Conservation (phyloP, 2,113 vertebrate genomes). For the Serilophus lunatus region DNA sequence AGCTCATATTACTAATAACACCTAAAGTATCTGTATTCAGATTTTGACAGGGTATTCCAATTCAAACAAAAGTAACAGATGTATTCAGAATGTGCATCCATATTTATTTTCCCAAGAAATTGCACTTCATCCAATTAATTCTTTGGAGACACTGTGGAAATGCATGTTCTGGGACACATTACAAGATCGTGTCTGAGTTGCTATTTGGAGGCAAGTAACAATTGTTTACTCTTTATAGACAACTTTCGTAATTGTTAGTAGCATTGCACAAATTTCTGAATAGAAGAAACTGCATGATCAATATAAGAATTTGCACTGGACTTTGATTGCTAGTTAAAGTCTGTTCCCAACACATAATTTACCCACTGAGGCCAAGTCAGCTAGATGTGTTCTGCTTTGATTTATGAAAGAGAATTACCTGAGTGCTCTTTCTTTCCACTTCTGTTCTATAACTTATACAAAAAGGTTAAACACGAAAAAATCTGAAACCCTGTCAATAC, state of each 20-base stretch:
- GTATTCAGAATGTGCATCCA: not conserved
- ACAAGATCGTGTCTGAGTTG: not conserved
- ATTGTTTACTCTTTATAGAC: not conserved
- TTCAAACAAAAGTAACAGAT: not conserved
- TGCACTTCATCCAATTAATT: not conserved
- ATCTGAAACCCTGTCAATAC: not conserved
- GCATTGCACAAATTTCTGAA: not conserved
- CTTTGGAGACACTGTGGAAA: not conserved
- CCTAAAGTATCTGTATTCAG: not conserved
- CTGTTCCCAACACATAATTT: not conserved
- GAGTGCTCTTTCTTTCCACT: not conserved
- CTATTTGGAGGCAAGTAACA: not conserved
- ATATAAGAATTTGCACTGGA: not conserved
- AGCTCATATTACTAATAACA: not conserved
- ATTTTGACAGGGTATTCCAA: not conserved
- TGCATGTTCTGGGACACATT: not conserved
- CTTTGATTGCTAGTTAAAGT: not conserved
- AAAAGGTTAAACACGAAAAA: not conserved
- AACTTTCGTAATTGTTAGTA: not conserved
- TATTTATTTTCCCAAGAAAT: not conserved
- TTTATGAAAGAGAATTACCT: constrained; percentile 2
- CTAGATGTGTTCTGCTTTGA: not conserved
- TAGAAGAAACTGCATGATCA: not conserved
- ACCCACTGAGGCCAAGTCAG: not conserved
- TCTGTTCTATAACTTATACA: not conserved